Percentiles rank a stretch among this genome's conserved stretches.
Evolutionary conservation across 1,140 invertebrate species (phyloP).

Genomic region (Protaetia brevitarsis): DNA sequence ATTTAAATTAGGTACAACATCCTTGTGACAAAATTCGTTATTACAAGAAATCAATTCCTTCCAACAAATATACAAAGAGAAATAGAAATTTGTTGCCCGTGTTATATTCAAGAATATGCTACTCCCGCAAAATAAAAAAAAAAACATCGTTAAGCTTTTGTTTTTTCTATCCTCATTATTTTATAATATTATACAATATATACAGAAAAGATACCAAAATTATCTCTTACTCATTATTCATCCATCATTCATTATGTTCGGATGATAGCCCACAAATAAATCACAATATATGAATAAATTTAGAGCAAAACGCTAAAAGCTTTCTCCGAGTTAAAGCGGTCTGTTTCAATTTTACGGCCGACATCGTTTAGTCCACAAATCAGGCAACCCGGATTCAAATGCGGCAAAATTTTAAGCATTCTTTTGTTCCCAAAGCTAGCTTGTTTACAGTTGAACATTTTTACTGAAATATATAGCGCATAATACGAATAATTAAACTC

Average conservation of each 20-base stretch:
- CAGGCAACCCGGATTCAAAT: neutral
- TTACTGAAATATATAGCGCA: neutral
- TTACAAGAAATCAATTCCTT: too few relatives aligned
- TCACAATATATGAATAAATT: constrained; percentile 2
- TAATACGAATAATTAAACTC: neutral
- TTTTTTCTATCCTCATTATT: too few relatives aligned
- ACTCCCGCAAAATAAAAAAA: too few relatives aligned
- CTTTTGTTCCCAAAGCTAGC: neutral
- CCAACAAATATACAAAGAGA: too few relatives aligned
- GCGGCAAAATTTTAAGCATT: neutral
- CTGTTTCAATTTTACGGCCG: constrained; percentile 9
- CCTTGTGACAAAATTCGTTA: too few relatives aligned
- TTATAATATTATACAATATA: too few relatives aligned
- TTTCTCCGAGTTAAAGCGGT: neutral
- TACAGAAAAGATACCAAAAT: too few relatives aligned
- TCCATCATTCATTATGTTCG: constrained; percentile 3
- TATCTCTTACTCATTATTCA: constrained; percentile 1
- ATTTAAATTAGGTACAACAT: too few relatives aligned
- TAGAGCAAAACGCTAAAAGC: neutral
- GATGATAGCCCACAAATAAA: neutral
- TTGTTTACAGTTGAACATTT: neutral
- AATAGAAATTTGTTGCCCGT: too few relatives aligned
- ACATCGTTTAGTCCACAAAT: constrained; percentile 5
- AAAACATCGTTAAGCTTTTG: too few relatives aligned
- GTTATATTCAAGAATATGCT: too few relatives aligned